phyloP scores from a whole-genome alignment of 2,797 vertebrate genomes.

The Protosalanx chinensis region DNA sequence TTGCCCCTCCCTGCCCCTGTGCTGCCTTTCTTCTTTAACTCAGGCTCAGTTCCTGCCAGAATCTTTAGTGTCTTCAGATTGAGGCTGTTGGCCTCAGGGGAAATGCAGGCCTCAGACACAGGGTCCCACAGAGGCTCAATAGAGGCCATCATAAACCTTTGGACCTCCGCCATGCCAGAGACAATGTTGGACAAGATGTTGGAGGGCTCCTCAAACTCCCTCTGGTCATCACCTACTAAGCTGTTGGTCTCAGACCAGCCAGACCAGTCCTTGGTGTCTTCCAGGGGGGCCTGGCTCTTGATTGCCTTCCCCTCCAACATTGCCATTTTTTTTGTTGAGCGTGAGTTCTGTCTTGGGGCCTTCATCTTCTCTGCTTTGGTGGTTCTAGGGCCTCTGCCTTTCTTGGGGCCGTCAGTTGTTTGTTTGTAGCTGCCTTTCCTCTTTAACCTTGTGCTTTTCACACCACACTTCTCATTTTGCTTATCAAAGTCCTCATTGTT shows the following conservation, averaged over 20 bases:
- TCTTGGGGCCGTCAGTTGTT: conserved; percentile 82
- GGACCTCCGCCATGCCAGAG: conserved; percentile 98
- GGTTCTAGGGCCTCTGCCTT: conserved; percentile 85
- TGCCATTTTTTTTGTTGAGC: conserved; percentile 89
- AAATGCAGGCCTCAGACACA: conserved; percentile 84
- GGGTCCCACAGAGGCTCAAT: conserved; percentile 97
- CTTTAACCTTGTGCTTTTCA: conserved; percentile 90
- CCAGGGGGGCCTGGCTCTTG: conserved; percentile 79
- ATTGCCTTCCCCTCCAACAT: conserved; percentile 79
- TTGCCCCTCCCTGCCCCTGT: conserved; percentile 81
- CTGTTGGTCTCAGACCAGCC: conserved; percentile 85
- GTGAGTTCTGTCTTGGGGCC: conserved; percentile 85
- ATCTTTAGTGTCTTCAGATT: conserved; percentile 99
- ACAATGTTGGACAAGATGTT: conserved; percentile 99
- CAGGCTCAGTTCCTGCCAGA: conserved; percentile 91
- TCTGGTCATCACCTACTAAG: conserved; percentile 87
- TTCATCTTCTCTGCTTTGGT: conserved; percentile 92
- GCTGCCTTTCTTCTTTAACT: conserved; percentile 90
- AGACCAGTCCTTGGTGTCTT: conserved; percentile 82
- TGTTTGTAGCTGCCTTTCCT: conserved; percentile 90
- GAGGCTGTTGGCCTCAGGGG: conserved; percentile 93
- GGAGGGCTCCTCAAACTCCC: conserved; percentile 98
- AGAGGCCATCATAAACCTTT: conserved; percentile 99
- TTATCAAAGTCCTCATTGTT: conserved; percentile 82
- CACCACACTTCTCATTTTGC: conserved; percentile 79